Conservation (phyloP, 1,140 invertebrate species). For the Rhagoletis pomonella region DNA sequence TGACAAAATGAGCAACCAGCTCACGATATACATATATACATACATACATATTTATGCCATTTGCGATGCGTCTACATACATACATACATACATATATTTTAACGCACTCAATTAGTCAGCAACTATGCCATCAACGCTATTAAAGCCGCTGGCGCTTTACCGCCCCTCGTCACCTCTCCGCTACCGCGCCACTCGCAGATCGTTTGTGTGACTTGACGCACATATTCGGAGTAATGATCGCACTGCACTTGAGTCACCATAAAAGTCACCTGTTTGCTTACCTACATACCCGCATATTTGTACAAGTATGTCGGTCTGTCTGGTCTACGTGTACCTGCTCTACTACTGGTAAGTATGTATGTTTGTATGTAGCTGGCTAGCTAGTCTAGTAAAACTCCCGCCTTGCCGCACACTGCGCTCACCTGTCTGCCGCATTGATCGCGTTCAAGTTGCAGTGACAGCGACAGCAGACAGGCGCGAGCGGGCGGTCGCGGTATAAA, state of each 20-base stretch:
- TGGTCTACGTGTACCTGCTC: background rate
- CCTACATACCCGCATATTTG: no score
- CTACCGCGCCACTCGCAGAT: background rate
- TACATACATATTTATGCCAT: background rate
- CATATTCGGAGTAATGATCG: slow-evolving; percentile 24
- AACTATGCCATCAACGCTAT: background rate
- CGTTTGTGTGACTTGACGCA: background rate
- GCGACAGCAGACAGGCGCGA: background rate
- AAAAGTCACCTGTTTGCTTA: slow-evolving; percentile 40
- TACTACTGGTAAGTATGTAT: background rate
- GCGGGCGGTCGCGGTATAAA: background rate
- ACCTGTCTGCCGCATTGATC: slow-evolving; percentile 25
- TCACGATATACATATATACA: background rate
- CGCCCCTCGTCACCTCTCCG: background rate
- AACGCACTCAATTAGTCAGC: slow-evolving; percentile 51
- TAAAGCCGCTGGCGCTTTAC: background rate
- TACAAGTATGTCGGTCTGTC: no score
- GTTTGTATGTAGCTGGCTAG: background rate
- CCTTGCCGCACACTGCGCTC: slow-evolving; percentile 1
- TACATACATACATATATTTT: background rate
- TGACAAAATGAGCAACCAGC: background rate
- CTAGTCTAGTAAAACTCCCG: background rate
- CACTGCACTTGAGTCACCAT: slow-evolving; percentile 47
- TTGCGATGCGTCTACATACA: background rate
- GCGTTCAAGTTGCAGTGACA: slow-evolving; percentile 27